phyloP scores from a whole-genome alignment of 2,113 vertebrate species.

The Monarcha castaneiventris region DNA sequence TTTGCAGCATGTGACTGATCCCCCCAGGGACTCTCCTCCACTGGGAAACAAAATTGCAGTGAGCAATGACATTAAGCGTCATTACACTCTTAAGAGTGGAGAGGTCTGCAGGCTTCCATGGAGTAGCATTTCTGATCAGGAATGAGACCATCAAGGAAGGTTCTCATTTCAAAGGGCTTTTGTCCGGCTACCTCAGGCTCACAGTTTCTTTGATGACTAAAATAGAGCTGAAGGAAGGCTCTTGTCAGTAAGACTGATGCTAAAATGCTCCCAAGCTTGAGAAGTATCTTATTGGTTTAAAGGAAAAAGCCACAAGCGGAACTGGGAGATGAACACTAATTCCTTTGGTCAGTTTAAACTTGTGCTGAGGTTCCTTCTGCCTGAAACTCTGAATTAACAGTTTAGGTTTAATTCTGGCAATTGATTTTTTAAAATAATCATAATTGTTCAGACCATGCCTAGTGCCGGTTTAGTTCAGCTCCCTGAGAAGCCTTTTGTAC shows the following conservation, averaged over 20 bases:
- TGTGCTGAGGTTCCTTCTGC: neutral
- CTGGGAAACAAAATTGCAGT: neutral
- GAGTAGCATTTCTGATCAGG: neutral
- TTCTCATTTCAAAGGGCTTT: neutral
- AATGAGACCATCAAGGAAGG: neutral
- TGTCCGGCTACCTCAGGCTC: neutral
- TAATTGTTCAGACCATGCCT: neutral
- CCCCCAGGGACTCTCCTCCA: rapidly evolving
- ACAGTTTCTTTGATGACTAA: neutral
- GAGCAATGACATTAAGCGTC: neutral
- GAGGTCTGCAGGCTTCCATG: neutral
- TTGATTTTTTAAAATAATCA: neutral
- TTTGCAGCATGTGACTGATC: rapidly evolving
- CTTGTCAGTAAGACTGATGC: neutral
- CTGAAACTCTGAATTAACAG: neutral
- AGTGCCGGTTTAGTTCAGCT: neutral
- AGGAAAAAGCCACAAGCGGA: neutral
- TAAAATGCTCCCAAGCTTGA: neutral
- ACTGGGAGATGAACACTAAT: neutral
- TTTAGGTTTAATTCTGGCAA: neutral
- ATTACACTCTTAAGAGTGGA: neutral
- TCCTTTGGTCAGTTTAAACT: neutral
- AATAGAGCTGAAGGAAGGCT: neutral
- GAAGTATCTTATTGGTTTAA: neutral
- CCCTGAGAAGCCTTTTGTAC: neutral